A percentile compares a stretch with the other conserved stretches of the same genome.
These are phyloP conservation scores for Scophthalmus maximus DNA, from an alignment of 2,113 vertebrate genomes.

Conservation along the genomic window DNA sequence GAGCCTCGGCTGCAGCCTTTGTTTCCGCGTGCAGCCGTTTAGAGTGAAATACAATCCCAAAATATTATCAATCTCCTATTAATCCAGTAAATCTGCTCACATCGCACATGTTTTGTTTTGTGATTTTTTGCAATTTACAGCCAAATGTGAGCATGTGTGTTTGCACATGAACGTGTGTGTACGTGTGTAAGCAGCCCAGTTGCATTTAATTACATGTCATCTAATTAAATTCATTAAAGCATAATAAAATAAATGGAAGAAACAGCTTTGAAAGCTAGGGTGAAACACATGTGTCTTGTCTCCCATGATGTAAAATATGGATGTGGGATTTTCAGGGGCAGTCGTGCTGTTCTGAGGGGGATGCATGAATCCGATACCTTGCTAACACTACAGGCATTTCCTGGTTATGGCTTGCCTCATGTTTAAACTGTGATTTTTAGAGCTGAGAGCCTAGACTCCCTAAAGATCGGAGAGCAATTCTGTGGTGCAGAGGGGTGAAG, in stretches of 20 bases:
- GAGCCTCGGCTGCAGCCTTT: conserved; percentile 96
- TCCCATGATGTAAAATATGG: conserved; percentile 92
- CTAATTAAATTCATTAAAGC: conserved; percentile 99
- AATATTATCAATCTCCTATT: conserved; percentile 99
- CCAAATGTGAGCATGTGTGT: conserved; percentile 81
- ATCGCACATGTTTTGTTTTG: conserved; percentile 95
- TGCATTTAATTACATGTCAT: conserved; percentile 99
- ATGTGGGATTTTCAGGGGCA: conserved; percentile 87
- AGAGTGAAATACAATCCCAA: conserved; percentile 99
- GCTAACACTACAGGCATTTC: conserved; percentile 83
- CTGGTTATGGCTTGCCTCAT: conserved; percentile 76
- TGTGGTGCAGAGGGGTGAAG: conserved; percentile 67
- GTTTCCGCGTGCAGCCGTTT: conserved; percentile 96
- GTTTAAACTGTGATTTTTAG: conserved; percentile 75
- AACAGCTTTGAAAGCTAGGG: conserved; percentile 95
- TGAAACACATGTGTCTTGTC: conserved; percentile 96
- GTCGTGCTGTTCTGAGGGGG: conserved; percentile 73
- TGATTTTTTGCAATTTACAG: conserved; percentile 96
- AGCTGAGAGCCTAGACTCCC: conserved; percentile 72
- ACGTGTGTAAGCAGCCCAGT: conserved; percentile 91
- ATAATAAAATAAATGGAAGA: conserved; percentile 98
- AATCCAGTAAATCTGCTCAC: conserved; percentile 96
- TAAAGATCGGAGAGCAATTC: conserved; percentile 70
- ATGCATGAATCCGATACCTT: conserved; percentile 76
- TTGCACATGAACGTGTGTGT: conserved; percentile 76